These are phyloP conservation scores for Stenoptilia bipunctidactyla DNA, from an alignment of 2,888 invertebrate species.

Conservation along the genomic window DNA sequence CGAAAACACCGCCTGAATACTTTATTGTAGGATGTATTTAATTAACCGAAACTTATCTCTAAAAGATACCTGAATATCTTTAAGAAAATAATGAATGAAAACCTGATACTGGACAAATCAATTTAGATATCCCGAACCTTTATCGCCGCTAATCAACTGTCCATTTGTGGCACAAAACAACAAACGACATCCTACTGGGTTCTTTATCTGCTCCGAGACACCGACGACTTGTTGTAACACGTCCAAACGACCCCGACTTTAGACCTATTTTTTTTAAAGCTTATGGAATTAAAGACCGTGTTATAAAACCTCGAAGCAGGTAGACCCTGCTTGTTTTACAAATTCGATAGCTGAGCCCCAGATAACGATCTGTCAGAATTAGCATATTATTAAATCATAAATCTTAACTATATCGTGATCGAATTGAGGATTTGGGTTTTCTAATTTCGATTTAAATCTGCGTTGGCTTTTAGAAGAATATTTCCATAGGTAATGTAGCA, in stretches of 20 bases:
- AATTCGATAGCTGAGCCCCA: constrained; percentile 31
- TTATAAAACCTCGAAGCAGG: constrained; percentile 21
- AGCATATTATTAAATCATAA: neutral
- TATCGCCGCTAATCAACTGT: constrained; percentile 40
- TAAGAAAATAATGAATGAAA: too few species aligned
- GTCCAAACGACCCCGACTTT: constrained; percentile 58
- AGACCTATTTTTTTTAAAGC: constrained; percentile 46
- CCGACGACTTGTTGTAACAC: constrained; percentile 58
- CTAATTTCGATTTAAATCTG: too few species aligned
- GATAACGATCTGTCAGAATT: neutral
- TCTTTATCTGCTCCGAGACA: constrained; percentile 36
- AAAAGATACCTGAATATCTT: too few species aligned
- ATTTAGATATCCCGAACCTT: constrained; percentile 1
- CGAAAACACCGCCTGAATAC: too few species aligned
- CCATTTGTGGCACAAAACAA: constrained; percentile 59
- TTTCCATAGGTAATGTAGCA: too few species aligned
- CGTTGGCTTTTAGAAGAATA: too few species aligned
- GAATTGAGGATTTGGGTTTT: too few species aligned
- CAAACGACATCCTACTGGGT: constrained; percentile 48
- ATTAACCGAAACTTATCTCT: too few species aligned
- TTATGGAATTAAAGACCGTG: constrained; percentile 20
- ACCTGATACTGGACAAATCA: neutral
- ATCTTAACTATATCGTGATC: too few species aligned
- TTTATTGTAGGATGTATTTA: too few species aligned
- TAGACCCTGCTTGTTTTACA: constrained; percentile 35